phyloP scores from a whole-genome alignment of 2,797 vertebrate genomes.

The Sarcophilus harrisii region DNA sequence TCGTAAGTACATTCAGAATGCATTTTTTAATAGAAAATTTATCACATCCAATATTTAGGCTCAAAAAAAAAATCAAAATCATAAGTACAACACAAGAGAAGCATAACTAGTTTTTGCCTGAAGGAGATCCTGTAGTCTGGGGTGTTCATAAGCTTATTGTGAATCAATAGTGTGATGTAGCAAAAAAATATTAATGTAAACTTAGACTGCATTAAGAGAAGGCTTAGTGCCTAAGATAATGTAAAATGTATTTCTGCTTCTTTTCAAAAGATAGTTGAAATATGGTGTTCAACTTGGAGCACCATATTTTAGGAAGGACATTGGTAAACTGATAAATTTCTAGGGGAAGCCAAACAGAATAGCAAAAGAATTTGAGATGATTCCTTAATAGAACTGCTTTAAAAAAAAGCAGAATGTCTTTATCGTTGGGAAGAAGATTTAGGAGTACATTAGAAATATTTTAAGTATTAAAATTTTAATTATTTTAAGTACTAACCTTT shows the following conservation, averaged over 20 bases:
- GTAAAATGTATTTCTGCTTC: not conserved
- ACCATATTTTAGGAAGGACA: not conserved
- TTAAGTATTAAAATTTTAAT: not conserved
- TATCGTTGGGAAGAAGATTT: not conserved
- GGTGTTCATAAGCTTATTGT: not conserved
- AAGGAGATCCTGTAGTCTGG: not conserved
- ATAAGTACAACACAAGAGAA: not conserved
- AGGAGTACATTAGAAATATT: not conserved
- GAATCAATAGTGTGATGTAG: not conserved
- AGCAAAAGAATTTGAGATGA: not conserved
- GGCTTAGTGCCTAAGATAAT: not conserved
- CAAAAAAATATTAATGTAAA: not conserved
- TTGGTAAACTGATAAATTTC: not conserved
- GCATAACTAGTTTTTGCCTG: not conserved
- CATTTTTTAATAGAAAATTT: not conserved
- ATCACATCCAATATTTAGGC: not conserved
- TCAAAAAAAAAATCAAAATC: not conserved
- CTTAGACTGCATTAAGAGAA: not conserved
- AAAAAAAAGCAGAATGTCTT: not conserved
- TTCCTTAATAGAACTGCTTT: not conserved
- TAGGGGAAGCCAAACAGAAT: not conserved
- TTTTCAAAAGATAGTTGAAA: not conserved
- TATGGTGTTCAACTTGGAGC: not conserved
- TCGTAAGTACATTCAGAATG: not conserved
- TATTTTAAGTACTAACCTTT: not conserved